These are phyloP conservation scores for Diaperis boleti DNA, from an alignment of 2,888 invertebrate species.

Conservation along the genomic window DNA sequence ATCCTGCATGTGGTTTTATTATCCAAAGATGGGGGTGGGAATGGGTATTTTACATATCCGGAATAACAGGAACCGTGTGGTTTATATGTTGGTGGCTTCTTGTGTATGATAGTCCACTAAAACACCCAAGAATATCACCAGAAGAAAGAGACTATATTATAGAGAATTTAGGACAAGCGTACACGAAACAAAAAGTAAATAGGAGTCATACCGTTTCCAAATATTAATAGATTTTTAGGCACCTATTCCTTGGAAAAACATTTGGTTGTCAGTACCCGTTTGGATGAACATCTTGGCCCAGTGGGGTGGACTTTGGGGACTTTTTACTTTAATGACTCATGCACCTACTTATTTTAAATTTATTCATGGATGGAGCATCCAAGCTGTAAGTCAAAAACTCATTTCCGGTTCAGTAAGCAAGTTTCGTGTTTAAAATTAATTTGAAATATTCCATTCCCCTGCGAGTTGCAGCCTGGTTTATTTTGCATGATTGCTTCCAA, in stretches of 20 bases:
- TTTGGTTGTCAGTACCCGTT: constrained; percentile 72
- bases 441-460: constrained; percentile 14
- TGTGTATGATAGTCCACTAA: constrained; percentile 74
- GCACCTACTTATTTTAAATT: constrained; percentile 78
- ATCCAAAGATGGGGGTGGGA: constrained; percentile 78
- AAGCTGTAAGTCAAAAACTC: constrained; percentile 67
- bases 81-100: constrained; percentile 73
- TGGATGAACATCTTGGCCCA: constrained; percentile 76
- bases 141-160: constrained; percentile 73
- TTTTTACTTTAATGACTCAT: constrained; percentile 78
- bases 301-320: constrained; percentile 77
- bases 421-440: constrained; percentile 10
- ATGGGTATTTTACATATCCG: constrained; percentile 77
- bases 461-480: not conserved
- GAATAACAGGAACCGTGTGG: constrained; percentile 74
- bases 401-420: not conserved
- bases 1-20: constrained; percentile 78
- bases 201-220: too few relatives aligned
- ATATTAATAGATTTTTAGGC: too few relatives aligned
- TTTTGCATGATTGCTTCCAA: constrained; percentile 17
- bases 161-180: constrained; percentile 68
- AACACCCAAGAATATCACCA: constrained; percentile 75
- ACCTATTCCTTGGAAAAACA: constrained; percentile 73
- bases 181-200: constrained; percentile 59
- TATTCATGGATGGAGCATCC: constrained; percentile 77